Base-by-base conservation (phyloP, 2,888 invertebrate species). In the Thymelicus acteon region DNA sequence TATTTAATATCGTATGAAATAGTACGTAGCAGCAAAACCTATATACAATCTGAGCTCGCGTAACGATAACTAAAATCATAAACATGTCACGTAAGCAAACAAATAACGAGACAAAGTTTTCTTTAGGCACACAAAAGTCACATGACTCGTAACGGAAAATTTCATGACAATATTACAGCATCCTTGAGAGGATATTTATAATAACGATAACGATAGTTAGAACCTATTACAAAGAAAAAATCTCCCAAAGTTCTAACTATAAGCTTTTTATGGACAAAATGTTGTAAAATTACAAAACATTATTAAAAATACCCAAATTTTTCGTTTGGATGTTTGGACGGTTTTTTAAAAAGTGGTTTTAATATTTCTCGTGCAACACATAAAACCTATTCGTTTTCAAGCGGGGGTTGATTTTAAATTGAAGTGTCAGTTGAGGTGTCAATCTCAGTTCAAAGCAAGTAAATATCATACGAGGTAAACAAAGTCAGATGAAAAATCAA, bases 81-180 rank as follows among this genome's bases (percentile, higher is more conserved):
- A 88, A 90, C 87, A 81, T 86, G 83, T 90, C 89, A 87, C 82
- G 85, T 83, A 83, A 76, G 76, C 82, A 78, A 73, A 80, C 81
- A 81, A 71, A 73, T 68, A 71, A 54, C 64, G 64, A 52, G 65
- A 57, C 65, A 57, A 58, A 58, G 65, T 65, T 57, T 54, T 40
- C 65, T 57, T 54, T 40, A 39, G 2, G 24, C 61, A 47, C 54
- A 68, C 61, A 54, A 62, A 44, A 54, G 48, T 44, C 61, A 68
- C 68, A 68, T 68, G 68, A 68, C 19, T 57, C 54, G 31, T 19
- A 62, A 47, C 57, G 68, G 68, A 68, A 68, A 68, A 44, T 68
- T 68, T 68, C 19, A 15, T n/a, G 47, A 58, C 12, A 57, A 37
- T 19, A n/a, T 63, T 40, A 31, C n/a, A 19, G 40, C 52, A 64